Percentiles rank a stretch among this genome's conserved stretches.
Conservation (phyloP, 92 coral and sea anemone species). For the Zoanthus gigantus region DNA sequence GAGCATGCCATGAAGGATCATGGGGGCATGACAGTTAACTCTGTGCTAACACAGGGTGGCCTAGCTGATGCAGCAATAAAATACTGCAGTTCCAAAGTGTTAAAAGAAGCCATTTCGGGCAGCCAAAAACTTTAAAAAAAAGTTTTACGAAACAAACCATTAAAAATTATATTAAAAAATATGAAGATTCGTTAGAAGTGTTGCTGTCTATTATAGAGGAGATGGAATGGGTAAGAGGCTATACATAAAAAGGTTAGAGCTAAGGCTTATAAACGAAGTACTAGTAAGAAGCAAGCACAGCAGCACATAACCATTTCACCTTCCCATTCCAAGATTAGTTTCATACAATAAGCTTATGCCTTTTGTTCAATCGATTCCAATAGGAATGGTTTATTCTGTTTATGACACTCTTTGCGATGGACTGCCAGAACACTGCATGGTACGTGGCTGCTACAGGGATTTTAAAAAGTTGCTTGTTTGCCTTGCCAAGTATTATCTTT, state of each 20-base stretch:
- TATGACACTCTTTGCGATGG: neutral
- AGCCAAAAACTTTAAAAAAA: conserved; percentile 17
- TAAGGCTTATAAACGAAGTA: conserved; percentile 26
- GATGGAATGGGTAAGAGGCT: conserved; percentile 59
- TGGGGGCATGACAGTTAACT: conserved; percentile 41
- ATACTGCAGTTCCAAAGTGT: neutral
- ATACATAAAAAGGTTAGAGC: conserved; percentile 31
- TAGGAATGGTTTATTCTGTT: neutral
- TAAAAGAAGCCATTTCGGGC: neutral
- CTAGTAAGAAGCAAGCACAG: conserved; percentile 22
- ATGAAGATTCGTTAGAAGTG: conserved; percentile 45
- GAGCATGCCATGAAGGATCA: conserved; percentile 53
- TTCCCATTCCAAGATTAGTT: conserved; percentile 12
- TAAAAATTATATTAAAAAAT: neutral
- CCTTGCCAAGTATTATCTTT: conserved; percentile 58
- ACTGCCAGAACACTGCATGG: neutral
- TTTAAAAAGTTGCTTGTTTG: conserved; percentile 45
- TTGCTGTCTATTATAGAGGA: conserved; percentile 44
- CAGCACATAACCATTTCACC: conserved; percentile 34
- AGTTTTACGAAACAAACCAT: neutral
- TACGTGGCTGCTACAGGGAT: conserved; percentile 27
- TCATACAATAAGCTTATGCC: conserved; percentile 1
- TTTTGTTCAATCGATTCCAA: neutral
- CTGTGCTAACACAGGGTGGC: conserved; percentile 40
- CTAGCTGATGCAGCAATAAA: conserved; percentile 41